phyloP scores from a whole-genome alignment of 1,140 invertebrate genomes.

The Marisa cornuarietis region DNA sequence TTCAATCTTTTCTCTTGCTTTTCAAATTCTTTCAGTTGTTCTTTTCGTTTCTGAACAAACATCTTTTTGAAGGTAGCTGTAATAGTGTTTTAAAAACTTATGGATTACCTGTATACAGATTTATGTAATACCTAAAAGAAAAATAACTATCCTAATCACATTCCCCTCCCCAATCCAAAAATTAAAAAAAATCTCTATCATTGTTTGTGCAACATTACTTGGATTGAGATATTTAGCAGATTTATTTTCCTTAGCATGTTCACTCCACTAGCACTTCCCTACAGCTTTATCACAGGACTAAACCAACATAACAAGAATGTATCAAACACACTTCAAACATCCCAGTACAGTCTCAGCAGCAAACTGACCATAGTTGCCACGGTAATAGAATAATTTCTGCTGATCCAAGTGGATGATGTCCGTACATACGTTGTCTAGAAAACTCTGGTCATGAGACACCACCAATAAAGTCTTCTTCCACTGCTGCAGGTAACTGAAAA shows the following conservation, averaged over 20 bases:
- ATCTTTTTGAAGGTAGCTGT: slow-evolving; percentile 92
- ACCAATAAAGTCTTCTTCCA: slow-evolving; percentile 99
- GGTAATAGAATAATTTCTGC: slow-evolving; percentile 95
- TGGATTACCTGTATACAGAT: no score
- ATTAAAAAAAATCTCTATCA: no score
- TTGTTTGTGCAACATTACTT: no score
- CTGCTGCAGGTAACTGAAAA: slow-evolving; percentile 84
- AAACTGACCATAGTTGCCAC: slow-evolving; percentile 85
- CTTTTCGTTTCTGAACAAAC: slow-evolving; percentile 94
- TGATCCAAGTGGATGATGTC: slow-evolving; percentile 98
- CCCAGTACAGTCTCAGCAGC: background rate
- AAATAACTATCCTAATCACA: no score
- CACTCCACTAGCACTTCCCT: no score
- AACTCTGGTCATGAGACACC: slow-evolving; percentile 99
- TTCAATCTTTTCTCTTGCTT: slow-evolving; percentile 96
- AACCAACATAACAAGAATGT: background rate
- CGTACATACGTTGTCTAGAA: slow-evolving; percentile 98
- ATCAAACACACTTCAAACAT: background rate
- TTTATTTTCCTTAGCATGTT: no score
- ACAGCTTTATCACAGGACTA: background rate
- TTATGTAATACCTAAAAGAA: no score
- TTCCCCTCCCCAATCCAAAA: no score
- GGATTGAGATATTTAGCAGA: no score
- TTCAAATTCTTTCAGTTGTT: slow-evolving; percentile 97
- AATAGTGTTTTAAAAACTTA: background rate